Evolutionary conservation across 2,888 invertebrate genomes (phyloP).

Genomic region (Syrista parreyssii): DNA sequence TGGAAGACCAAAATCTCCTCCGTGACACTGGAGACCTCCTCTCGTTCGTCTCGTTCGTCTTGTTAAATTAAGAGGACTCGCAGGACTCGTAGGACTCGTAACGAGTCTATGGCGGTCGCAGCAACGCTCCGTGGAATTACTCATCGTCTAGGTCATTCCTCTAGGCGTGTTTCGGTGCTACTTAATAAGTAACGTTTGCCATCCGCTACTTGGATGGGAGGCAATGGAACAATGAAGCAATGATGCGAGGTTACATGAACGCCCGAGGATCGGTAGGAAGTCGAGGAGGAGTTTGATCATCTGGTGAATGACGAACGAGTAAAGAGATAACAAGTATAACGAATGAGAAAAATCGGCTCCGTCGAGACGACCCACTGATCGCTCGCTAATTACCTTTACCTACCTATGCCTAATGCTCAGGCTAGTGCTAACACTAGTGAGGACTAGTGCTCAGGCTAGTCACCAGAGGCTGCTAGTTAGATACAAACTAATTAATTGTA

Average conservation of each 20-base stretch:
- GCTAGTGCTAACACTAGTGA: conserved; percentile 58
- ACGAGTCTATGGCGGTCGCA: neutral
- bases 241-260: no score
- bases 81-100: neutral
- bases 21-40: conserved; percentile 59
- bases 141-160: neutral
- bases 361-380: conserved; percentile 23
- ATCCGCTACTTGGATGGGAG: no score
- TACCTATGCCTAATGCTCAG: conserved; percentile 55
- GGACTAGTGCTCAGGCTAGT: conserved; percentile 58
- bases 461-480: conserved; percentile 62
- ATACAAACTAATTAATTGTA: conserved; percentile 31
- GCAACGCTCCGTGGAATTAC: neutral
- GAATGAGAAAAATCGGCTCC: conserved; percentile 21
- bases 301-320: neutral
- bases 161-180: no score
- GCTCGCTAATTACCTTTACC: conserved; percentile 13
- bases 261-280: no score
- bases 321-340: neutral
- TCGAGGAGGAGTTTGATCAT: no score
- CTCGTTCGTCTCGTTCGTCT: conserved; percentile 9
- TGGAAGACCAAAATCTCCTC: conserved; percentile 62
- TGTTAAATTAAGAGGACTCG: no score
- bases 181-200: no score
- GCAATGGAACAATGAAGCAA: no score